Conservation (phyloP, 2,888 invertebrate genomes). For the Hoplodrina ambigua region DNA sequence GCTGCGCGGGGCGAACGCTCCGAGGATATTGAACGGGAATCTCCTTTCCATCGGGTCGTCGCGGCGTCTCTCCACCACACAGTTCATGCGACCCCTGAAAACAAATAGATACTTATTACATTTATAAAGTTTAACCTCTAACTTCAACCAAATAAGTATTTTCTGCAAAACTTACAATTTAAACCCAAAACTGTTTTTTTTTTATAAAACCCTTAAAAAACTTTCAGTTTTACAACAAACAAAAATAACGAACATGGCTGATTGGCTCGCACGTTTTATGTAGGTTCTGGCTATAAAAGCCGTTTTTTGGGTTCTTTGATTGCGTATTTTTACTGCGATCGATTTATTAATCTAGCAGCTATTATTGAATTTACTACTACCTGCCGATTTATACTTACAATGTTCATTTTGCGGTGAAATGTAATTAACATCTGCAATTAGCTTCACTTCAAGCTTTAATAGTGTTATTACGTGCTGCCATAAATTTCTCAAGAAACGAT, state of each 20-base stretch:
- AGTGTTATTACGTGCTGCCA: slow-evolving; percentile 28
- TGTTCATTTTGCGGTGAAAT: slow-evolving; percentile 31
- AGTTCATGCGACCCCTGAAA: slow-evolving; percentile 95
- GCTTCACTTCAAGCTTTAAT: slow-evolving; percentile 51
- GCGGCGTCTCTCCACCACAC: slow-evolving; percentile 96
- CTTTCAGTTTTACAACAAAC: slow-evolving; percentile 40
- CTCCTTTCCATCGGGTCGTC: slow-evolving; percentile 94
- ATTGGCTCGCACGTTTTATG: slow-evolving; percentile 53
- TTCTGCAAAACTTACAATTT: background rate
- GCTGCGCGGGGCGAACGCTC: slow-evolving; percentile 83
- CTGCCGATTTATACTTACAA: slow-evolving; percentile 8
- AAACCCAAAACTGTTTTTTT: background rate
- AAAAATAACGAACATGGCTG: slow-evolving; percentile 47
- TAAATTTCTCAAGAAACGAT: slow-evolving; percentile 32
- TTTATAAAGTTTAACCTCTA: slow-evolving; percentile 1
- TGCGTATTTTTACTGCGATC: slow-evolving; percentile 38
- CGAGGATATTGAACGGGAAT: slow-evolving; percentile 88
- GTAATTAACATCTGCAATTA: slow-evolving; percentile 47
- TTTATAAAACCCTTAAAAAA: slow-evolving; percentile 22
- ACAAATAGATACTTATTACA: slow-evolving; percentile 17
- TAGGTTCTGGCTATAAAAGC: slow-evolving; percentile 39
- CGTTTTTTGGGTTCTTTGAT: slow-evolving; percentile 38
- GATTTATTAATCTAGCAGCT: slow-evolving; percentile 37
- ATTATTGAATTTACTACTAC: slow-evolving; percentile 30
- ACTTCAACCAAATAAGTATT: slow-evolving; percentile 6